Base-by-base conservation (phyloP, 2,888 invertebrate species). In the Sinodicranocentrus sp. region DNA sequence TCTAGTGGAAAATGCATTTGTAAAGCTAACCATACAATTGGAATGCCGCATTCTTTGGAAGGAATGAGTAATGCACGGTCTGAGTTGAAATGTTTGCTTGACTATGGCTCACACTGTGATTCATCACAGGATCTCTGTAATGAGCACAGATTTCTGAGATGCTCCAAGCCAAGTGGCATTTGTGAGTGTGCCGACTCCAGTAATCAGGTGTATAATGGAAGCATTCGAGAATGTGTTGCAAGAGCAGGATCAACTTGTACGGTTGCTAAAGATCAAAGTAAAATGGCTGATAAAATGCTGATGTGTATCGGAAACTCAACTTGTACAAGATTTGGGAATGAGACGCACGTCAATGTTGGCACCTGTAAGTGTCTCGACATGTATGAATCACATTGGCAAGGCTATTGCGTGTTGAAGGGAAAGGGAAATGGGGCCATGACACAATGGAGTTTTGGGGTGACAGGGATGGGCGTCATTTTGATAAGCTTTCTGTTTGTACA, bases 331-430 rank as follows among this genome's bases (percentile, higher is more conserved):
- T 15, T 48, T 15, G 68, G 61, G 52, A 70, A 75, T 15, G 82
- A 82, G 23, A 67, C 68, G 3, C 3, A 17, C n/a, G n/a, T n/a
- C 3, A 5, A n/a, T 39, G 23, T 17, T 52, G 82, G 82, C 8
- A 75, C 70, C 33, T 83, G 83, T 44, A 77, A 83, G 59, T 83
- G 83, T 71, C 2, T 54, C 2, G 21, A 57, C 1, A 71, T 63
- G 13, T 71, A 68, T 71, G 77, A 77, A 10, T 43, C 68, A 25
- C 76, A 83, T 28, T 83, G 83, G 83, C 76, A 77, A n/a, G 83
- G 83, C 10, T 67, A 77, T 57, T 83, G 83, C 26, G 43, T 44
- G 8, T 52, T 54, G 33, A 77, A 54, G 39, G 77, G 65, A 39
- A 39, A 39, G 8, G n/a, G n/a, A n/a, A 39, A 39, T 39, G 39